Conservation (phyloP, 37 sponge, comb jelly and placozoan species). For the Haliclona indistincta region DNA sequence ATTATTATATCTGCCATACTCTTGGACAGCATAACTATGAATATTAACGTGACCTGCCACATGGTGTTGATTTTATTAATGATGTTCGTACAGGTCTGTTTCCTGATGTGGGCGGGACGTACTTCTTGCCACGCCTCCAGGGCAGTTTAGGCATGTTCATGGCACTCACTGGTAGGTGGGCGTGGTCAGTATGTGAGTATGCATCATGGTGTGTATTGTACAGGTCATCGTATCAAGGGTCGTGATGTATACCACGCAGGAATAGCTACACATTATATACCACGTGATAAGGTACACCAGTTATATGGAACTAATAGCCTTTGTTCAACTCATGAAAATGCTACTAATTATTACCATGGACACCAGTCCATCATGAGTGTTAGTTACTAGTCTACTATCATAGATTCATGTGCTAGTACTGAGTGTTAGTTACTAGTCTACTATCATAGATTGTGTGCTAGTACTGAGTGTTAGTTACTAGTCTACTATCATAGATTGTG, state of each 20-base stretch:
- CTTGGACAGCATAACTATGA: too few relatives aligned
- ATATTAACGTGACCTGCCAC: too few relatives aligned
- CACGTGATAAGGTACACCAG: constrained; percentile 32
- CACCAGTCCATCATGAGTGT: background rate
- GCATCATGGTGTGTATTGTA: background rate
- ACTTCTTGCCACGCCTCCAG: constrained; percentile 82
- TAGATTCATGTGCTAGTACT: too few relatives aligned
- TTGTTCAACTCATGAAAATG: background rate
- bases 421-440: too few relatives aligned
- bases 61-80: background rate
- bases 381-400: background rate
- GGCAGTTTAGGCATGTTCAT: constrained; percentile 90
- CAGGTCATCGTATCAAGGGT: constrained; percentile 82
- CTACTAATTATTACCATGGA: background rate
- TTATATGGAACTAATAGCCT: background rate
- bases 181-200: background rate
- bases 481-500: too few relatives aligned
- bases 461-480: too few relatives aligned
- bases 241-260: constrained; percentile 85
- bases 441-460: too few relatives aligned
- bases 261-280: constrained; percentile 90
- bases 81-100: constrained; percentile 49
- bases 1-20: too few relatives aligned
- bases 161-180: constrained; percentile 80
- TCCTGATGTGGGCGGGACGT: constrained; percentile 96